Base-by-base conservation (phyloP, 2,888 invertebrate species). In the Prenolepis imparis region DNA sequence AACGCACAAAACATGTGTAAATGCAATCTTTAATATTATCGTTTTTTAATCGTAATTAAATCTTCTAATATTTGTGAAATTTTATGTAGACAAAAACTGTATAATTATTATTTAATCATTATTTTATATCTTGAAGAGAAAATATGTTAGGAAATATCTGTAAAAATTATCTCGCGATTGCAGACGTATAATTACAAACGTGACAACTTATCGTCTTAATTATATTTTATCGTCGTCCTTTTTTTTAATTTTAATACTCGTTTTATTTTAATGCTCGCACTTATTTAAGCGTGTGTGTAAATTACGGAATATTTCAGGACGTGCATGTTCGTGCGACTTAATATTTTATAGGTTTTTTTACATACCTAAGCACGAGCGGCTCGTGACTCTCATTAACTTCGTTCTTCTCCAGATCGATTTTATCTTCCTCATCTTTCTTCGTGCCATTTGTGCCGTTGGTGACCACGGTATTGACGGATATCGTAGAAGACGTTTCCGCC, bases 381-480 rank as follows among this genome's bases (percentile, higher is more conserved):
- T 85, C 66, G 64, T 83, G 44, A 72, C 59, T 41, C 36, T 24
- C 44, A 59, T 21, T 64, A 61, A 24, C 21, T 81, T 21, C 41
- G 21, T 36, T 59, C 55, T 28, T 44, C 63, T 64, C 57, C 32
- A 28, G 28, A 72, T 80, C 72, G 78, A 80, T 44, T 36, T 32
- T 66, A 21, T 48, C 39, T 72, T 39, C 63, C 41, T 36, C 74
- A 75, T 64, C 67, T 78, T 41, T 83, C 48, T n/a, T 66, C 91
- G 94, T 93, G 93, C 95, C 94, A 91, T 95, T 88, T 82, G 95
- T 92, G 89, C 94, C 95, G 18, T 64, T 75, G 82, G 95, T 91
- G 88, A 94, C 95, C 89, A 95, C 92, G 67, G 94, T 90, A 63
- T 39, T 77, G 24, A 72, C 52, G 3, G 83, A 48, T 28, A 48